phyloP scores from a whole-genome alignment of 2,888 invertebrate species.

The Rotaria magnacalcarata region DNA sequence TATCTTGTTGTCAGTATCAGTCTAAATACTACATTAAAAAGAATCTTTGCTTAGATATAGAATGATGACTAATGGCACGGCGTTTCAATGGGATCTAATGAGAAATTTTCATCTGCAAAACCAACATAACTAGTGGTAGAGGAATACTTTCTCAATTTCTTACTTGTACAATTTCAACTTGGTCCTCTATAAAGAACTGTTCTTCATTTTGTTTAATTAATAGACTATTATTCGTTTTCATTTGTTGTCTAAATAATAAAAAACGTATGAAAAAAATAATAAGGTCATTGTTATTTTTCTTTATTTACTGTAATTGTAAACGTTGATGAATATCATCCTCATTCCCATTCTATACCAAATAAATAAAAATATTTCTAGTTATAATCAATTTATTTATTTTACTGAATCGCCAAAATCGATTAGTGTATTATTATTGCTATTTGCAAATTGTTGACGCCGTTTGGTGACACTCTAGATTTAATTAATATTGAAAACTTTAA shows the following conservation, averaged over 20 bases:
- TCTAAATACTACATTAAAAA: too few species aligned
- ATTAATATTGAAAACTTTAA: neutral
- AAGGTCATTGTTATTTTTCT: too few species aligned
- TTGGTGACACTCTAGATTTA: neutral
- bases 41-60: too few species aligned
- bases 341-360: neutral
- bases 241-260: neutral
- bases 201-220: neutral
- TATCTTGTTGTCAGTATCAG: too few species aligned
- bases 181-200: neutral
- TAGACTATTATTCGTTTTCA: neutral
- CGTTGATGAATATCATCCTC: neutral
- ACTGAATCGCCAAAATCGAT: neutral
- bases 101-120: too few species aligned
- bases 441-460: neutral
- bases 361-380: neutral
- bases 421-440: neutral
- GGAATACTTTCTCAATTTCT: neutral
- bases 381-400: neutral
- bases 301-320: conserved; percentile 9
- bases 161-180: neutral
- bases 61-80: too few species aligned
- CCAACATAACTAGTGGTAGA: too few species aligned
- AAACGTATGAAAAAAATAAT: neutral
- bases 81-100: too few species aligned